Evolutionary conservation across 2,113 vertebrate species (phyloP), one percentile per base, ranked within the genome.

Genomic region (Panthera tigris): DNA sequence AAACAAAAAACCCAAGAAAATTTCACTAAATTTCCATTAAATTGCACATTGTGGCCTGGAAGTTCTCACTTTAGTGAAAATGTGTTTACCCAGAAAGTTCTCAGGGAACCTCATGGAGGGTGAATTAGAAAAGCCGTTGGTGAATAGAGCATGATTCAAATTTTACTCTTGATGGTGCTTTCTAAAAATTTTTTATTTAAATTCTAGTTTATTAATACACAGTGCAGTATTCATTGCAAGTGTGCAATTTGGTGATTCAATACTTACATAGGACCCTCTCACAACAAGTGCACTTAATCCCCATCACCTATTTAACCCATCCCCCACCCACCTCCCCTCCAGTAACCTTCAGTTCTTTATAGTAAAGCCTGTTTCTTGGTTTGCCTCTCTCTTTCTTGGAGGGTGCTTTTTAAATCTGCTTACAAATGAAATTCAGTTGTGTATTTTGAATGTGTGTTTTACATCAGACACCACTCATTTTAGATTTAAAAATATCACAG

Each of bases 21-120:
- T 89, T 85, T 96, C 12, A 86, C 11, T 63, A 7, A 81, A 31
- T 89, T 97, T 96, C 80, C 21, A 48, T 89, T 79, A 90, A 93
- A 27, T 84, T 66, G 45, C 45, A 68, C 4, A 23, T 48, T 21
- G 12, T 83, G 23, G 12, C 61, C 45, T 80, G 21, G 15, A n/a
- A 87, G 29, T 95, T 95, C 57, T 84, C 89, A 21, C 48, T 84
- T 89, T 84, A 89, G 63, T 90, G 83, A 73, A 71, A 68, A 85
- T 4, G 29, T 33, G 36, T 65, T 87, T 73, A 81, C 36, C 4
- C 29, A 85, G 29, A 83, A 81, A 76, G 0, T 80, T 84, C 90
- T 90, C 18, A 86, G 33, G 63, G 27, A 88, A 83, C 21, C 27
- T 16, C 55, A 50, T 4, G 14, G 63, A 29, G n/a, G 14, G 19